Evolutionary conservation across 2,888 invertebrate species (phyloP).

Genomic region (Pelosia muscerda): DNA sequence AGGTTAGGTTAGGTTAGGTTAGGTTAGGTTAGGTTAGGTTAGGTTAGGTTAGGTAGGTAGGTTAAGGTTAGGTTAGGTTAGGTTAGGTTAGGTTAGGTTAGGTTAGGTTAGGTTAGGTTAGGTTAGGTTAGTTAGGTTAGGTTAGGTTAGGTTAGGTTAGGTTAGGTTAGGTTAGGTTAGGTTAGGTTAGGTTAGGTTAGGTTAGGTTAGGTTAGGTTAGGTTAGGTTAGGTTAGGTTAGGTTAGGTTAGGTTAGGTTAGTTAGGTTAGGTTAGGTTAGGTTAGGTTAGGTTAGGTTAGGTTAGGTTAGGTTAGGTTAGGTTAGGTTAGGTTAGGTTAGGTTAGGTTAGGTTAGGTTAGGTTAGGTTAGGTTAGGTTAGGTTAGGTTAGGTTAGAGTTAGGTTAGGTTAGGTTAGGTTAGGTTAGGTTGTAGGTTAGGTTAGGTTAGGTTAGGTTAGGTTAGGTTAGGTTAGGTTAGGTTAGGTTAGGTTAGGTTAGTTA

Average conservation of each 20-base stretch:
- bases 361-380: conserved; percentile 40
- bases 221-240: conserved; percentile 29
- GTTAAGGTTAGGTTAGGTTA: conserved; percentile 41
- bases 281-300: conserved; percentile 29
- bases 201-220: conserved; percentile 28
- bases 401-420: conserved; percentile 44
- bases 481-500: conserved; percentile 41
- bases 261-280: conserved; percentile 24
- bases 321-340: conserved; percentile 45
- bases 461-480: conserved; percentile 39
- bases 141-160: conserved; percentile 31
- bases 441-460: conserved; percentile 37
- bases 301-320: conserved; percentile 29
- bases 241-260: conserved; percentile 25
- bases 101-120: conserved; percentile 30
- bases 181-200: conserved; percentile 27
- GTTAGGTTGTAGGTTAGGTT: conserved; percentile 44
- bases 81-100: conserved; percentile 34
- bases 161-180: conserved; percentile 30
- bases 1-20: too few species aligned
- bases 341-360: conserved; percentile 33
- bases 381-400: too few species aligned
- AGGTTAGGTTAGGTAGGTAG: too few species aligned
- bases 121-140: conserved; percentile 39
- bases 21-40: too few species aligned